Evolutionary conservation across 92 coral and sea anemone genomes (phyloP), one percentile per base, ranked within the genome.

Genomic region (Palythoa grandis): DNA sequence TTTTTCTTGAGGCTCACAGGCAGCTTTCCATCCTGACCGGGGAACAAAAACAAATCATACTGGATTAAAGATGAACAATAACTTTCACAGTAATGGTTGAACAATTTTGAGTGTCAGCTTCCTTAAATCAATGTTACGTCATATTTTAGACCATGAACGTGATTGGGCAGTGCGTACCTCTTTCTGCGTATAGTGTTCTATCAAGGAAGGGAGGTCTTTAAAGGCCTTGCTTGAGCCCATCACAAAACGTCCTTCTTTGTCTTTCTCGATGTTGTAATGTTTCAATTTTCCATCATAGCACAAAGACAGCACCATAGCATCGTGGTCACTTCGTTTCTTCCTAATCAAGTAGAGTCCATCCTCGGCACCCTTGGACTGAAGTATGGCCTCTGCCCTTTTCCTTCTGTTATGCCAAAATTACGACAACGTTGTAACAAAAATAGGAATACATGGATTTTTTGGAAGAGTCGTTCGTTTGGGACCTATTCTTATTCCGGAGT

Each of bases 291-390:
- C 86, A 23, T 48, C 84, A 15, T 35, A 25, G 52, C 75, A 92
- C 70, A 94, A 82, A 11, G 98, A 92, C 47, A 94, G 70, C 3
- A 68, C 88, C 61, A 74, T 66, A 57, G 65, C 37, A 20, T 47
- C 20, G 40, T 87, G 82, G 39, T 17, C 39, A 17, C 66, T 76
- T 47, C 93, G 47, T 71, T 79, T 90, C 66, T 76, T 87, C 57
- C 98, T 57, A 4, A 94, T 79, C 78, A 94, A 61, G 77, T 76
- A 94, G 9, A 75, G 70, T 2, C 98, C 98, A 79, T 92, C 92
- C 23, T 90, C 89, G 14, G 10, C 66, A 40, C 90, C 84, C 50
- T 69, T 67, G 25, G 87, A 83, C 37, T 85, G 84, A 24, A 94
- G 80, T 2, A 92, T 50, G 43, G 77, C 54, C 73, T 57, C 90